phyloP scores from a whole-genome alignment of 2,113 vertebrate species.

The Lonchura striata region DNA sequence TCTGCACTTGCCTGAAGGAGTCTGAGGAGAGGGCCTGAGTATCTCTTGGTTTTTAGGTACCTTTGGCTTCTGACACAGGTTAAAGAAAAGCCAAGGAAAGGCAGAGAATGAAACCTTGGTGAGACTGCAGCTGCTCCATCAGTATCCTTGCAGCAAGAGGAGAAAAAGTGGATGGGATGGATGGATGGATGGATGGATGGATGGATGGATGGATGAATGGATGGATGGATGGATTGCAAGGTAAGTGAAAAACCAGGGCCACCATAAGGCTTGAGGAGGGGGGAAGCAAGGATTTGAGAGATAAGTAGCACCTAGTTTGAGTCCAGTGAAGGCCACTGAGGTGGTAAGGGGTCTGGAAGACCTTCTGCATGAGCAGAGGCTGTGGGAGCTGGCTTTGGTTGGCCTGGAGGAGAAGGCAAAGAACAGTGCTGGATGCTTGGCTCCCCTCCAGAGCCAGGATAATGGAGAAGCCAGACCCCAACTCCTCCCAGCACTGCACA shows the following conservation, averaged over 20 bases:
- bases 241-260: not conserved
- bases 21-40: not conserved
- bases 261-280: accelerated
- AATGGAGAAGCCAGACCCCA: not conserved
- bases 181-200: not conserved
- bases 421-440: not conserved
- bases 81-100: not conserved
- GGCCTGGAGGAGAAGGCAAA: not conserved
- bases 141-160: not conserved
- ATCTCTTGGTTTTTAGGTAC: not conserved
- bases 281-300: not conserved
- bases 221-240: not conserved
- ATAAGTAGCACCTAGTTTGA: not conserved
- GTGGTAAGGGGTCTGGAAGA: not conserved
- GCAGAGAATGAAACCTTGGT: slow-evolving; percentile 25
- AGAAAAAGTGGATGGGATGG: not conserved
- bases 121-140: not conserved
- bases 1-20: not conserved
- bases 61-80: not conserved
- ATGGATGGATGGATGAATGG: not conserved
- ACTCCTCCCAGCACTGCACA: not conserved
- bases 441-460: not conserved
- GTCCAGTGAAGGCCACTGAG: not conserved
- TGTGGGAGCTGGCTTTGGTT: not conserved
- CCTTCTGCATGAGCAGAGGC: not conserved